These are phyloP conservation scores for Tapera naevia DNA, from an alignment of 2,797 vertebrate species.

Conservation along the genomic window DNA sequence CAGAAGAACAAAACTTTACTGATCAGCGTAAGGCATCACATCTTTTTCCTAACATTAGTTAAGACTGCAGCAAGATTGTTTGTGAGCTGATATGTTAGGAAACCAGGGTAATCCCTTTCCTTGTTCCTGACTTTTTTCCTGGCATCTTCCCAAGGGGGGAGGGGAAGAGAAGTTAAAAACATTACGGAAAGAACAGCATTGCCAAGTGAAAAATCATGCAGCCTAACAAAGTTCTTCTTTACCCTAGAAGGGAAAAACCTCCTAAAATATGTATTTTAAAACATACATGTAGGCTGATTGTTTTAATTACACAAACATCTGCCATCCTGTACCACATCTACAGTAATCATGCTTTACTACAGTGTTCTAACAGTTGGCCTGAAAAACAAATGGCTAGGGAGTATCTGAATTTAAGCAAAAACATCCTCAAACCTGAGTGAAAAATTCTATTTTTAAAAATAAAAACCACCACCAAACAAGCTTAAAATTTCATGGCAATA, in stretches of 20 bases:
- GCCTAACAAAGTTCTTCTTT: neutral
- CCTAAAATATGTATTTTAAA: neutral
- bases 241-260: slow-evolving; percentile 8
- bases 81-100: neutral
- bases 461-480: neutral
- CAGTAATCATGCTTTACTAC: neutral
- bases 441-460: neutral
- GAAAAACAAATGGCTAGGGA: neutral
- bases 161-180: neutral
- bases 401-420: neutral
- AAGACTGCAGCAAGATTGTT: rapidly evolving
- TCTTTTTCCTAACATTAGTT: neutral
- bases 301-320: neutral
- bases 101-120: slow-evolving; percentile 21
- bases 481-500: neutral
- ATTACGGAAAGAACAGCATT: neutral
- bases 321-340: neutral
- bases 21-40: neutral
- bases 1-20: neutral
- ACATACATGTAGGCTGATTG: neutral
- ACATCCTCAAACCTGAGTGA: neutral
- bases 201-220: neutral
- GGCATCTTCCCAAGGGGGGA: neutral
- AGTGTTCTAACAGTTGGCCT: neutral
- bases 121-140: neutral